A percentile compares a stretch with the other conserved stretches of the same genome.
Conservation (phyloP, 2,888 invertebrate species). For the Limnephilus auricula region DNA sequence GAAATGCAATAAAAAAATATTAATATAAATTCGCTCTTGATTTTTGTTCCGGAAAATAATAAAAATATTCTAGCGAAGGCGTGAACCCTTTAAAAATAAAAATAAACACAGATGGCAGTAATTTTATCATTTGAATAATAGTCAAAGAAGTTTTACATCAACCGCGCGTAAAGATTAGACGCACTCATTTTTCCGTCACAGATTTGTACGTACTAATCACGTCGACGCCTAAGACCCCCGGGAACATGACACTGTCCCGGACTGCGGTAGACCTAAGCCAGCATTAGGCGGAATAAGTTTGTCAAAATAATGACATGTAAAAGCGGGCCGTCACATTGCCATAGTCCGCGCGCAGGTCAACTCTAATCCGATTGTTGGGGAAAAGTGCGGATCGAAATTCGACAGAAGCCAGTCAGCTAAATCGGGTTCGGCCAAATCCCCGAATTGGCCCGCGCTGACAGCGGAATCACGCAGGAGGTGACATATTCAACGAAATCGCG, state of each 20-base stretch:
- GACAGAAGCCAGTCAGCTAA: background rate
- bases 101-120: no score
- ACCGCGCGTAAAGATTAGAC: no score
- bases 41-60: no score
- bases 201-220: background rate
- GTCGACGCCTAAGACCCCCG: background rate
- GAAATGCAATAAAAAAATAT: no score
- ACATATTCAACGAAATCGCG: background rate
- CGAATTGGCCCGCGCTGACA: background rate
- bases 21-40: no score
- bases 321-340: background rate
- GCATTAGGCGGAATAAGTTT: slow-evolving; percentile 9
- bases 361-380: background rate
- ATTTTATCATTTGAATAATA: no score
- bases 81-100: no score
- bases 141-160: no score
- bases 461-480: background rate
- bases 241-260: background rate
- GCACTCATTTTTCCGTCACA: background rate
- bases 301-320: slow-evolving; percentile 34
- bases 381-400: background rate
- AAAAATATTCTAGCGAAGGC: no score
- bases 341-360: background rate
- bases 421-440: background rate
- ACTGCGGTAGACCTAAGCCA: slow-evolving; percentile 14